phyloP scores from a whole-genome alignment of 2,888 invertebrate genomes.

The Plagodis dolabraria region DNA sequence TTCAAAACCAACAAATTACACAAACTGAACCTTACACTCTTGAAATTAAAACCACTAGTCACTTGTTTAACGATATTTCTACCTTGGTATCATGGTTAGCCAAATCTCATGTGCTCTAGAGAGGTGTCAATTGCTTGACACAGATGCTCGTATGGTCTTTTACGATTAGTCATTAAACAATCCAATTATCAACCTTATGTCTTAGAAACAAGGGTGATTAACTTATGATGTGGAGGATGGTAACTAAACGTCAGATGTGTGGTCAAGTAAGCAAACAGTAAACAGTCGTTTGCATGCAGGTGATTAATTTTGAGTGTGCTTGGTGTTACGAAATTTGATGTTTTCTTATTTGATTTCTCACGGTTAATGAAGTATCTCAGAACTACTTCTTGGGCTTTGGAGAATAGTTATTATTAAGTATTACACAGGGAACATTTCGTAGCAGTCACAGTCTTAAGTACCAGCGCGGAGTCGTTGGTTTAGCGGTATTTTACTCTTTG shows the following conservation, averaged over 20 bases:
- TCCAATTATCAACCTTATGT: slow-evolving; percentile 36
- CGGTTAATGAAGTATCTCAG: slow-evolving; percentile 19
- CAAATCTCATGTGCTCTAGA: slow-evolving; percentile 54
- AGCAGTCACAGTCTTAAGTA: too few species aligned
- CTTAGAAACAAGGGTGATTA: slow-evolving; percentile 22
- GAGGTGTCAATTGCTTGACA: slow-evolving; percentile 63
- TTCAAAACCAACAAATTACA: not conserved
- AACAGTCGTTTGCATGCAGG: slow-evolving; percentile 37
- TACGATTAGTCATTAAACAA: slow-evolving; percentile 22
- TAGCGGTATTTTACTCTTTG: too few species aligned
- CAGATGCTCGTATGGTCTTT: slow-evolving; percentile 45
- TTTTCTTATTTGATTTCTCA: slow-evolving; percentile 38
- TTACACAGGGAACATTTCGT: too few species aligned
- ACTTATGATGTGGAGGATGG: not conserved
- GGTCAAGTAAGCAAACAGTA: slow-evolving; percentile 38
- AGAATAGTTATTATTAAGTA: too few species aligned
- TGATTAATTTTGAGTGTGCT: slow-evolving; percentile 39
- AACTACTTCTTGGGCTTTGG: too few species aligned
- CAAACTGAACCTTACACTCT: slow-evolving; percentile 28
- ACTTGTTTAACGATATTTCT: not conserved
- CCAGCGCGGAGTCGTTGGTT: too few species aligned
- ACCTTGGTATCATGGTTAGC: slow-evolving; percentile 43
- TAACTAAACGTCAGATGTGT: slow-evolving; percentile 21
- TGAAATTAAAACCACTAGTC: slow-evolving; percentile 4
- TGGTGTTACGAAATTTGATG: slow-evolving; percentile 34